Conservation (phyloP, 1,140 invertebrate species). For the Microplitis mediator region DNA sequence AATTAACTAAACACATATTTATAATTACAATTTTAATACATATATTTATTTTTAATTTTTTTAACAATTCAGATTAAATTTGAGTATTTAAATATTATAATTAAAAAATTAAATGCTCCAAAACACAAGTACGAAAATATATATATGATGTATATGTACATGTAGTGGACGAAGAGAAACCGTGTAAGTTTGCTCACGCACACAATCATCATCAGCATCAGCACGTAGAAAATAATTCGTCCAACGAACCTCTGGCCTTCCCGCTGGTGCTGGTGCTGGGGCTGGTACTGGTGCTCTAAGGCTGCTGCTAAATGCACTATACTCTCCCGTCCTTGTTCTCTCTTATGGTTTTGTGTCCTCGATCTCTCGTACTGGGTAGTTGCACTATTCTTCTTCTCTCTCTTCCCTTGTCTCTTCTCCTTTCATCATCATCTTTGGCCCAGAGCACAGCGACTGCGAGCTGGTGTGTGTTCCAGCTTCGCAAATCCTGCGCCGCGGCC, state of each 20-base stretch:
- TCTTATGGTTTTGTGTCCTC: neutral
- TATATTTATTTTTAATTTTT: too few species aligned
- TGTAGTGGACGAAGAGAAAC: too few species aligned
- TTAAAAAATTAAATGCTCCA: too few species aligned
- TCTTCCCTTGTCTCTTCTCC: neutral
- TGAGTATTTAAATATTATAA: too few species aligned
- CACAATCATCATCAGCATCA: neutral
- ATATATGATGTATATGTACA: too few species aligned
- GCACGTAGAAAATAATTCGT: slow-evolving; percentile 21
- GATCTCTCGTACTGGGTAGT: neutral
- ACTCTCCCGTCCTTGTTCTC: neutral
- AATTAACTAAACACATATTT: too few species aligned
- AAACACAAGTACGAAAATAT: too few species aligned
- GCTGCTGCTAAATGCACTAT: neutral
- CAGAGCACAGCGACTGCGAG: neutral
- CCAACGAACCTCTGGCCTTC: slow-evolving; percentile 23
- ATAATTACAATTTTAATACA: too few species aligned
- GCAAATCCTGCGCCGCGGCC: neutral
- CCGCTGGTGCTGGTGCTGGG: neutral
- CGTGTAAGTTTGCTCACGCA: neutral
- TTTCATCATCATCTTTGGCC: neutral
- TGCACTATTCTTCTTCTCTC: neutral
- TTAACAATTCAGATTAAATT: too few species aligned
- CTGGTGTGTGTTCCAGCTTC: neutral
- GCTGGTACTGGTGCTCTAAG: neutral